Evolutionary conservation across 2,113 vertebrate genomes (phyloP).

Genomic region (Quiscalus mexicanus): DNA sequence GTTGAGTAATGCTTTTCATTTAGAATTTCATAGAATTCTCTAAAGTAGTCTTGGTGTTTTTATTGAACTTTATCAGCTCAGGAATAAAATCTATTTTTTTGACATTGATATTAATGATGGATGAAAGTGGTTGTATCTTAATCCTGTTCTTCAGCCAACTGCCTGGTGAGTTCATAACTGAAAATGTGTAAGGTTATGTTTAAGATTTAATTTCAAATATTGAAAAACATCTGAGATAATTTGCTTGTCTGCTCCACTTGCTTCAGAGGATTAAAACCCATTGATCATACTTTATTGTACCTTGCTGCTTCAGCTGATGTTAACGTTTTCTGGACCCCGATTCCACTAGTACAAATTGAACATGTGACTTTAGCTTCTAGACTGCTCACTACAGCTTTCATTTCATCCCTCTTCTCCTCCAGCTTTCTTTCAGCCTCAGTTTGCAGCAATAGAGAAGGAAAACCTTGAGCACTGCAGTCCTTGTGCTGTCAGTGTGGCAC

Average conservation of each 20-base stretch:
- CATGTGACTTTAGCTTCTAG: not conserved
- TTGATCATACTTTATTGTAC: not conserved
- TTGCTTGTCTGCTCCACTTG: constrained; percentile 5
- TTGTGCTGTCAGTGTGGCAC: not conserved
- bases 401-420: not conserved
- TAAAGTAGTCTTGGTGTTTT: not conserved
- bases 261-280: not conserved
- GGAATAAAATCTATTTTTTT: constrained; percentile 26
- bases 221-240: not conserved
- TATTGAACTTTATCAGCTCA: not conserved
- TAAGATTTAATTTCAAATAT: constrained; percentile 1
- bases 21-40: constrained; percentile 6
- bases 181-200: constrained; percentile 33
- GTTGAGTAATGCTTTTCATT: constrained; percentile 37
- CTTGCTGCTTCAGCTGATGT: constrained; percentile 30
- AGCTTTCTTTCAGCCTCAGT: not conserved
- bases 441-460: not conserved
- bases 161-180: constrained; percentile 8
- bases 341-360: not conserved
- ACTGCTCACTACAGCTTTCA: not conserved
- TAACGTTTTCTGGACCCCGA: not conserved
- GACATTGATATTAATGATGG: not conserved
- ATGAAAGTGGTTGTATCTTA: constrained; percentile 22
- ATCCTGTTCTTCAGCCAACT: constrained; percentile 6
- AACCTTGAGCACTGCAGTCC: not conserved